These are phyloP conservation scores for Phrynocephalus guinanensis DNA, from an alignment of 2,797 vertebrate species.

Conservation along the genomic window DNA sequence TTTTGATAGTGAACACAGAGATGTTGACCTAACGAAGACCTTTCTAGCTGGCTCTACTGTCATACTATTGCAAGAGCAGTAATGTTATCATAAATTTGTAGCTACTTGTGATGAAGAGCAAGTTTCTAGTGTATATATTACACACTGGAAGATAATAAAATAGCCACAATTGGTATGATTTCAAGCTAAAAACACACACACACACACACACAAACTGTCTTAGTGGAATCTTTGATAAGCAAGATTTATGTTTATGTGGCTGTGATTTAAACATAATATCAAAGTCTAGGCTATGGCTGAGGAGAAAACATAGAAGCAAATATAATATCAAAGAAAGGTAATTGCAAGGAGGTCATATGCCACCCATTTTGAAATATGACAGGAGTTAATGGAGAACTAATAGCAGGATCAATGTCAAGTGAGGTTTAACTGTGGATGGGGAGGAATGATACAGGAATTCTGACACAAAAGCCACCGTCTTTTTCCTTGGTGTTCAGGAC, in stretches of 20 bases:
- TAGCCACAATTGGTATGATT: rapidly evolving
- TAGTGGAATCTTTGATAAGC: conserved; percentile 30
- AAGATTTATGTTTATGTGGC: conserved; percentile 16
- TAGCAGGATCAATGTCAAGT: background rate
- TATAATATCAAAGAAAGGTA: background rate
- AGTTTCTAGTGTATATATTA: background rate
- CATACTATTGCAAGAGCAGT: background rate
- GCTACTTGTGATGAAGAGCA: background rate
- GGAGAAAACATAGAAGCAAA: background rate
- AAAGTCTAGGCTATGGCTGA: background rate
- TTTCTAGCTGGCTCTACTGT: background rate
- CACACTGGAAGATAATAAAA: background rate
- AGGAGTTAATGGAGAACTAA: background rate
- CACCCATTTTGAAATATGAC: background rate
- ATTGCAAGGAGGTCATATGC: background rate
- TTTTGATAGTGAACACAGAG: background rate
- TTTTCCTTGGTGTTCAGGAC: background rate
- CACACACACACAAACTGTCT: background rate
- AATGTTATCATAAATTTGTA: background rate
- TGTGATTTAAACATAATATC: conserved; percentile 26
- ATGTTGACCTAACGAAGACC: background rate
- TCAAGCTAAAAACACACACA: background rate
- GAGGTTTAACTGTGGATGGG: background rate
- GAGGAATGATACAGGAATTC: background rate
- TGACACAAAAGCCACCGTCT: background rate